phyloP scores from a whole-genome alignment of 2,113 vertebrate genomes.

The Thunnus maccoyii region DNA sequence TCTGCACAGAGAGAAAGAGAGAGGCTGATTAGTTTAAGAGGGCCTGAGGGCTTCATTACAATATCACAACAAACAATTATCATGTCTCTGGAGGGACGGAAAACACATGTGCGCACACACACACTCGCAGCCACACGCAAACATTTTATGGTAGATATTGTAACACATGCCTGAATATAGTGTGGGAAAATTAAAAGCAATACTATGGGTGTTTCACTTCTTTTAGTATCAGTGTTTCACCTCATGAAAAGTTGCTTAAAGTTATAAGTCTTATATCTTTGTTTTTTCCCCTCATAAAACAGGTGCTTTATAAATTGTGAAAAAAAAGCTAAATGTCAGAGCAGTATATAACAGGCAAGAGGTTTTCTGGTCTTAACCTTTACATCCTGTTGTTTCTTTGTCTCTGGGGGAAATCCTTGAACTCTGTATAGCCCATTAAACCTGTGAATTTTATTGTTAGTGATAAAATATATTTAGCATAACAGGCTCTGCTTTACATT shows the following conservation, averaged over 20 bases:
- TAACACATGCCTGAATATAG: constrained; percentile 21
- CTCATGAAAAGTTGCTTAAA: not conserved
- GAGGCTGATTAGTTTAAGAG: constrained; percentile 78
- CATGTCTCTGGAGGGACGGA: constrained; percentile 65
- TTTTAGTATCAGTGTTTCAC: constrained; percentile 1
- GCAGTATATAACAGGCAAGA: constrained; percentile 29
- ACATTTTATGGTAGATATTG: constrained; percentile 30
- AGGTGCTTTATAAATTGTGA: constrained; percentile 28
- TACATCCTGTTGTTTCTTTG: constrained; percentile 46
- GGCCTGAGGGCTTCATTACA: constrained; percentile 80
- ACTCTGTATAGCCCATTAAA: constrained; percentile 63
- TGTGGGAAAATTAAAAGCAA: constrained; percentile 44
- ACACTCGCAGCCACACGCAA: constrained; percentile 2
- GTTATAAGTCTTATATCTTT: constrained; percentile 19
- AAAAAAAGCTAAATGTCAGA: constrained; percentile 6
- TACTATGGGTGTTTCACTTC: constrained; percentile 15
- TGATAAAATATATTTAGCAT: constrained; percentile 49
- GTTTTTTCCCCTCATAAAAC: not conserved
- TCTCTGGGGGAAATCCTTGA: constrained; percentile 43
- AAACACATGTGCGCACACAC: constrained; percentile 38
- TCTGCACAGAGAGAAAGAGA: constrained; percentile 56
- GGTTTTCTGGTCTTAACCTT: constrained; percentile 44
- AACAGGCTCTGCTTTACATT: constrained; percentile 29
- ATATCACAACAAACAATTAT: constrained; percentile 86
- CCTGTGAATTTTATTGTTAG: constrained; percentile 65